A percentile compares a stretch with the other conserved stretches of the same genome.
These are phyloP conservation scores for Drosophila repletoides DNA, from an alignment of 1,140 invertebrate genomes.

Conservation along the genomic window DNA sequence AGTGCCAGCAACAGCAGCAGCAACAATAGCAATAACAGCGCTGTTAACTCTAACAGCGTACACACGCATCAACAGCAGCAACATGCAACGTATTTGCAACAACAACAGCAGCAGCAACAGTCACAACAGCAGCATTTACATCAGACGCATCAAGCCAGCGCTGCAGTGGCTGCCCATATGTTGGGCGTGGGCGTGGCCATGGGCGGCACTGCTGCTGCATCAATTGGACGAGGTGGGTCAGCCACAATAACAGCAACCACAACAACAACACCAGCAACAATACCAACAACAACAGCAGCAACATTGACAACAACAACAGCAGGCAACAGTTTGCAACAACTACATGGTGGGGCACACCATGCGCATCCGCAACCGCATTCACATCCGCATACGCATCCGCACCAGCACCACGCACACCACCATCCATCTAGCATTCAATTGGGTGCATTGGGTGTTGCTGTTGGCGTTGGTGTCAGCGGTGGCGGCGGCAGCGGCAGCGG, in stretches of 20 bases:
- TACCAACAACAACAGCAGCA: conserved; percentile 48
- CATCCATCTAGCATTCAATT: conserved; percentile 59
- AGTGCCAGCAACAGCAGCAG: conserved; percentile 34
- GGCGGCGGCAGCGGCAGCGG: conserved; percentile 26
- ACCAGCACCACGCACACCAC: conserved; percentile 36
- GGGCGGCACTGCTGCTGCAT: conserved; percentile 23
- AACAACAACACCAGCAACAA: conserved; percentile 48
- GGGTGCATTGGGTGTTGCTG: conserved; percentile 28
- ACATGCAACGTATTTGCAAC: conserved; percentile 28
- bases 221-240: conserved; percentile 78
- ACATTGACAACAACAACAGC: conserved; percentile 57
- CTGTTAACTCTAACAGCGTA: conserved; percentile 30
- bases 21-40: conserved; percentile 9
- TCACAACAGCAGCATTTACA: conserved; percentile 42
- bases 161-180: conserved; percentile 59
- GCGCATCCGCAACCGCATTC: conserved; percentile 8
- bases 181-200: conserved; percentile 45
- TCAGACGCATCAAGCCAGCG: conserved; percentile 51
- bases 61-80: conserved; percentile 43
- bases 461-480: conserved; percentile 18
- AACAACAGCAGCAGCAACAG: conserved; percentile 34
- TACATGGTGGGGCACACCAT: conserved; percentile 18
- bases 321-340: conserved; percentile 38
- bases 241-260: conserved; percentile 48
- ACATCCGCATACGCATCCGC: conserved; percentile 22